These are phyloP conservation scores for Zaprionus ornatus DNA, from an alignment of 1,140 invertebrate genomes.

Conservation along the genomic window DNA sequence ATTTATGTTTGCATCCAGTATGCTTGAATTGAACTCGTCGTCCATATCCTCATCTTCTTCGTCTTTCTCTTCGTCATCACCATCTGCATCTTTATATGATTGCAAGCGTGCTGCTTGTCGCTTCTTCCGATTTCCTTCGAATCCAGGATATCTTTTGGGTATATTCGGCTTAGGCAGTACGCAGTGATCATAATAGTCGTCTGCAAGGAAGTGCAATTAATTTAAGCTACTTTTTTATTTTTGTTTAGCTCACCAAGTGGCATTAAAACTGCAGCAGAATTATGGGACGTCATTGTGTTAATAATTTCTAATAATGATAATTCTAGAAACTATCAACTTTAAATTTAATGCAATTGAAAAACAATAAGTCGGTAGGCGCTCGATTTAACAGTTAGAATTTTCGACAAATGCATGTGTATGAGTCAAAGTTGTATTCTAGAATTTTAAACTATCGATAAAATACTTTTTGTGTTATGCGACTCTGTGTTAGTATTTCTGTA, in stretches of 20 bases:
- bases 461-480: not conserved
- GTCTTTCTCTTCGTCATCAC: slow-evolving; percentile 8
- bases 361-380: not conserved
- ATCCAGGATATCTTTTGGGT: slow-evolving; percentile 23
- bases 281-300: slow-evolving; percentile 39
- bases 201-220: slow-evolving; percentile 11
- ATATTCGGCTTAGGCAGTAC: slow-evolving; percentile 47
- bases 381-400: slow-evolving; percentile 37
- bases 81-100: slow-evolving; percentile 29
- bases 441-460: not conserved
- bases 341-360: not conserved
- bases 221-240: not conserved
- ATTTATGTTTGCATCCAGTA: slow-evolving; percentile 11
- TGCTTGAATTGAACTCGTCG: slow-evolving; percentile 11
- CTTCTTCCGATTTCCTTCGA: not conserved
- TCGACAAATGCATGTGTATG: slow-evolving; percentile 15
- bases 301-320: not conserved
- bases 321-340: not conserved
- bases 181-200: slow-evolving; percentile 49
- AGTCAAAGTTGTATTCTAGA: not conserved
- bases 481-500: not conserved
- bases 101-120: slow-evolving; percentile 47
- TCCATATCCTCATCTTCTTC: slow-evolving; percentile 6
- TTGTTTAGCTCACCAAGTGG: slow-evolving; percentile 30
- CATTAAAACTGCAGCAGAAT: slow-evolving; percentile 23